Conservation (phyloP, 2,113 vertebrate species). For the Petrocephalus microphthalmus region DNA sequence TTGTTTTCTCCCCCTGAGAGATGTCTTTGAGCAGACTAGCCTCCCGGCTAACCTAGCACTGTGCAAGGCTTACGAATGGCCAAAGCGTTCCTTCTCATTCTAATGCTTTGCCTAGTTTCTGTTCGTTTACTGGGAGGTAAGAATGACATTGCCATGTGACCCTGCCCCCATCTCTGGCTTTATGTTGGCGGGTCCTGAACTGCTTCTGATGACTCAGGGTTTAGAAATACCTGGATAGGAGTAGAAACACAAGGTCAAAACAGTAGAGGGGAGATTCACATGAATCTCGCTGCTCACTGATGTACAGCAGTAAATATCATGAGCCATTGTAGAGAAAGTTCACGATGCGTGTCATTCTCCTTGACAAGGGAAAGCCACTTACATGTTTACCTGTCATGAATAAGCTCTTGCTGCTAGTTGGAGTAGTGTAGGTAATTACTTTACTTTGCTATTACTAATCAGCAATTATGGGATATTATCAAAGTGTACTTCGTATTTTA, state of each 20-base stretch:
- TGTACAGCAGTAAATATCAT: background rate
- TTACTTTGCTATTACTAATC: background rate
- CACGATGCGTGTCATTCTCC: background rate
- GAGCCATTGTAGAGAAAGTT: background rate
- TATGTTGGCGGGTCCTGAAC: background rate
- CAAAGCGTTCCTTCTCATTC: background rate
- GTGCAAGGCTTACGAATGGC: background rate
- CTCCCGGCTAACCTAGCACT: background rate
- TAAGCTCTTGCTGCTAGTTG: background rate
- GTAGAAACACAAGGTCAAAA: background rate
- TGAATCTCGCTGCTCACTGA: background rate
- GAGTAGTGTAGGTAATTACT: background rate
- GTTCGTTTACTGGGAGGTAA: background rate
- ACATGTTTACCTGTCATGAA: background rate
- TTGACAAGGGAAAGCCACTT: background rate
- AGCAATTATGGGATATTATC: background rate
- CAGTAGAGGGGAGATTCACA: background rate
- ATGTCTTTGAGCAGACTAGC: background rate
- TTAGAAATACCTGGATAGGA: background rate
- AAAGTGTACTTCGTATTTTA: background rate
- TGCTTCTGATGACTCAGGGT: background rate
- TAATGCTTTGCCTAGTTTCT: background rate
- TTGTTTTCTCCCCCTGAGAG: background rate
- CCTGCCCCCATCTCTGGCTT: background rate
- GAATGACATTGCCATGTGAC: background rate